These are phyloP conservation scores for Cotesia glomerata DNA, from an alignment of 1,140 invertebrate species.

Conservation along the genomic window DNA sequence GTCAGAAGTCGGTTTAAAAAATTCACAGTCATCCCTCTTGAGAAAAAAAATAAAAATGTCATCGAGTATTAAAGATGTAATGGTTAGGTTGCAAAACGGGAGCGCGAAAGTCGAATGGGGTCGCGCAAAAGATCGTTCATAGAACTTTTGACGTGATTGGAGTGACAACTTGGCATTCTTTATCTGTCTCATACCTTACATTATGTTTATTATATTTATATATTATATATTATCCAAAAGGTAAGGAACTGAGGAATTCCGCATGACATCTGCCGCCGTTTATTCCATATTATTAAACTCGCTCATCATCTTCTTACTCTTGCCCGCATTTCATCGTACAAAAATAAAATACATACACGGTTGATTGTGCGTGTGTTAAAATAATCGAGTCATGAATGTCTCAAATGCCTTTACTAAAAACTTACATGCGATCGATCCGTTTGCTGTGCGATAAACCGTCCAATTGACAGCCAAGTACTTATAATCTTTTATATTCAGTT, in stretches of 20 bases:
- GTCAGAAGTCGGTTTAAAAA: too few relatives aligned
- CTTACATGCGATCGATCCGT: constrained; percentile 9
- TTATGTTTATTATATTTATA: neutral
- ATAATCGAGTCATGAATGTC: constrained; percentile 22
- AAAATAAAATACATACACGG: neutral
- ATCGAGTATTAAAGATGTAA: constrained; percentile 53
- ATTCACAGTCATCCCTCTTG: constrained; percentile 33
- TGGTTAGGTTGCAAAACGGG: constrained; percentile 26
- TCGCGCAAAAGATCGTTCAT: constrained; percentile 34
- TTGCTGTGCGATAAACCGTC: constrained; percentile 23
- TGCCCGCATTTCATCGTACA: neutral
- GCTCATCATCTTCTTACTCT: constrained; percentile 27
- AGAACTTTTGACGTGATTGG: constrained; percentile 33
- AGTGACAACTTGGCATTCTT: constrained; percentile 40
- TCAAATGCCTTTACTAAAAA: constrained; percentile 1
- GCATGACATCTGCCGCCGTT: constrained; percentile 31
- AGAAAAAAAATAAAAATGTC: constrained; percentile 37
- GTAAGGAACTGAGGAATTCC: constrained; percentile 11
- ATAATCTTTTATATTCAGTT: constrained; percentile 20
- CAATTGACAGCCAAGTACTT: constrained; percentile 27
- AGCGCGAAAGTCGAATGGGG: constrained; percentile 30
- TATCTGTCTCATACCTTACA: neutral
- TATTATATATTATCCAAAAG: neutral
- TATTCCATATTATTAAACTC: constrained; percentile 51
- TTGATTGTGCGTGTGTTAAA: neutral